phyloP scores from a whole-genome alignment of 2,113 vertebrate species.

The Delphinus delphis region DNA sequence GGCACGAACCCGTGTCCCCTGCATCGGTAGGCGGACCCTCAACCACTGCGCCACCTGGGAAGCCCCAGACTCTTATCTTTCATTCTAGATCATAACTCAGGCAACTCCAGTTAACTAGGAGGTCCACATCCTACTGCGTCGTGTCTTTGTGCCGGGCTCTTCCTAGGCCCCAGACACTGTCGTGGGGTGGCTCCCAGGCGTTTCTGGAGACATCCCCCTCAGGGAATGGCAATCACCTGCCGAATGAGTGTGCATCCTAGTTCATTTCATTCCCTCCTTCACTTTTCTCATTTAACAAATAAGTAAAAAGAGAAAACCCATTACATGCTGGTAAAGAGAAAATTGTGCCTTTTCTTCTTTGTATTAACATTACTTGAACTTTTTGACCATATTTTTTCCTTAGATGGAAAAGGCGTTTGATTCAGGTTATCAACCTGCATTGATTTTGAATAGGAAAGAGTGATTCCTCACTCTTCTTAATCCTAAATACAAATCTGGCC shows the following conservation, averaged over 20 bases:
- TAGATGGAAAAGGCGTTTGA: background rate
- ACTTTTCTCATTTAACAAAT: background rate
- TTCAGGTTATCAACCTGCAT: background rate
- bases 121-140: background rate
- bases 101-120: background rate
- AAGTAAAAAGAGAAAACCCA: background rate
- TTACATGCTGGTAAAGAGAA: background rate
- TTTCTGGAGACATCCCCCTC: background rate
- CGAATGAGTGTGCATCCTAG: background rate
- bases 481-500: background rate
- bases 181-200: background rate
- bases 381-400: background rate
- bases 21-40: too few species aligned
- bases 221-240: background rate
- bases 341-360: background rate
- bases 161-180: background rate
- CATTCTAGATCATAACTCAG: background rate
- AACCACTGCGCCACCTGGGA: too few species aligned
- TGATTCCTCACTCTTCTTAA: background rate
- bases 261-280: background rate
- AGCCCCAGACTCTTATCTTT: background rate
- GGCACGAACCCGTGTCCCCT: too few species aligned
- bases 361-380: background rate
- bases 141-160: background rate
- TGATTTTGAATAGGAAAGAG: background rate